Base-by-base conservation (phyloP, 1,140 invertebrate genomes). In the Lasioglossum baleicum region DNA sequence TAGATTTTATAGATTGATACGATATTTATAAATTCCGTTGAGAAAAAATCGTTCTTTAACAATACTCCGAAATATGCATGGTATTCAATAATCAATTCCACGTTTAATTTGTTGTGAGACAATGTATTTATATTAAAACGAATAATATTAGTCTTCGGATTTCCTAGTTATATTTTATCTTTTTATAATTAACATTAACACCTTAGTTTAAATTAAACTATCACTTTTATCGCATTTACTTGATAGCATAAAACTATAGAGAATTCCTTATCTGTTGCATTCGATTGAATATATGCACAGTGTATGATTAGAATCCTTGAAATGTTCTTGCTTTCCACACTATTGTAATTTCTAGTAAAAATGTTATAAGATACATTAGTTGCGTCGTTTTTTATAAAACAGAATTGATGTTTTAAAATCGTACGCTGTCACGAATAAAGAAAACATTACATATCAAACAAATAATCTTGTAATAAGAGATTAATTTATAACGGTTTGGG, bases 311-410 rank as follows among this genome's bases (percentile, higher is more conserved):
- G 20, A 53, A 44, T n/a, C 71, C 53, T 72, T 20, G 17, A 53
- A 17, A 71, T 31, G 40, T 4, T 15, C 31, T 53, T n/a, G n/a
- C 7, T 44, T n/a, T 72, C 40, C 53, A n/a, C 7, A 44, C 20
- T 31, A 31, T 72, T 72, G 35, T 70, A 72, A 72, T 78, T 65
- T 78, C 2, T 72, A 78, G 26, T 56, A 44, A 42, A 78, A 56
- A 64, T 44, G 53, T 15, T 77, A 71, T 17, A 71, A 71, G 5
- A 69, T 2, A 53, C 6, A 63, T 78, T 71, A 58, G 64, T 48
- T 70, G 40, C n/a, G 26, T 51, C 61, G 22, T 2, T 78, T 78
- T 53, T 63, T 17, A 22, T 42, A 64, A 15, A 53, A 53, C 17
- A 20, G 51, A 20, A 76, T 60, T 69, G 70, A 63, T 17, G n/a